Evolutionary conservation across 1,140 invertebrate genomes (phyloP), one percentile per base, ranked within the genome.

Genomic region (Wiebesia pumilae): DNA sequence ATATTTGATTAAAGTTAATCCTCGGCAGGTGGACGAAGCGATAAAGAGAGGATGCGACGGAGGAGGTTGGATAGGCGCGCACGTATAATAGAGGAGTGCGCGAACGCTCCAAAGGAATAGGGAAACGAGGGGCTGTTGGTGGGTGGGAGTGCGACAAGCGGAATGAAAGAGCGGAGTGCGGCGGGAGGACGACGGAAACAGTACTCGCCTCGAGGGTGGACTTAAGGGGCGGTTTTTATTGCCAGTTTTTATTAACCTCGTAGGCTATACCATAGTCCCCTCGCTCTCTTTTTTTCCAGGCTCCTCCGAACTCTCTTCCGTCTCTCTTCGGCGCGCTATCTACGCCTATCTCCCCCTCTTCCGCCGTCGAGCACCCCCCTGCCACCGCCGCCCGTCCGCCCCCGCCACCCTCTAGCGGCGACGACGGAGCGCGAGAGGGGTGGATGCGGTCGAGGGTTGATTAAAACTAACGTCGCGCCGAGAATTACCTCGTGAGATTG

Each of bases 401-500:
- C 84, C 83, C 71, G 67, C 80, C 65, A 80, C 27, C 65, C 77
- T 88, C 83, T 83, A 85, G 84, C 84, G 65, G 87, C 89, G 58
- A 80, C 73, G 81, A 86, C 43, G 38, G 71, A 75, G 71, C 7
- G 51, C 80, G 75, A 30, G 79, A 81, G 77, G 58, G 54, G 81
- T 33, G n/a, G n/a, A 83, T 51, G 69, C 73, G 87, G 83, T 38
- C 81, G 88, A 89, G 88, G 86, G 85, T 87, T 88, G 86, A 87
- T 87, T 87, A 84, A 84, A 87, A 84, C 86, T 87, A 84, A 75
- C 82, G 85, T 83, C 77, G 81, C 27, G 14, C 51, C 92, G 93
- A 93, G 93, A 93, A 94, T 94, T 93, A 93, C 92, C 92, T 92
- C 92, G 93, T 93, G 93, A 94, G 92, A 94, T 94, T 94, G 93